Evolutionary conservation across 2,888 invertebrate species (phyloP).

Genomic region (Euphydryas editha): DNA sequence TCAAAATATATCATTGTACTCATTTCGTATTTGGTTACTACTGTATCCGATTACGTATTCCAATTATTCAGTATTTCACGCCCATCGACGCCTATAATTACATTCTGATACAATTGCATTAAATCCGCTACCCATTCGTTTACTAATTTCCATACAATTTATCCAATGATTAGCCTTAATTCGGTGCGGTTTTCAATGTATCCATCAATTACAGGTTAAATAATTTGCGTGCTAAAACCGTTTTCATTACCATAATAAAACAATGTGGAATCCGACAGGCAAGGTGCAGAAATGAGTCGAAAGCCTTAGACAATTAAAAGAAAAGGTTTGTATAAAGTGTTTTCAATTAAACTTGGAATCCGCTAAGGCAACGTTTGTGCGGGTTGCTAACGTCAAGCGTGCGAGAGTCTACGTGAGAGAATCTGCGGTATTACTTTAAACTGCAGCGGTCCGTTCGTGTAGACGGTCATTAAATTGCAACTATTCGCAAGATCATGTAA

Average conservation of each 20-base stretch:
- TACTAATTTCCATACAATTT: conserved; percentile 77
- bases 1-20: conserved; percentile 44
- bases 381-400: conserved; percentile 59
- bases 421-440: conserved; percentile 64
- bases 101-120: conserved; percentile 76
- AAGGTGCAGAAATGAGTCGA: conserved; percentile 42
- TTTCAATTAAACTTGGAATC: conserved; percentile 80
- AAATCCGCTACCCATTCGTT: conserved; percentile 69
- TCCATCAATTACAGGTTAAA: conserved; percentile 51
- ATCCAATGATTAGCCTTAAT: conserved; percentile 76
- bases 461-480: conserved; percentile 70
- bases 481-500: conserved; percentile 62
- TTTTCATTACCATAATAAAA: conserved; percentile 44
- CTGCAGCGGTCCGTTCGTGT: conserved; percentile 51
- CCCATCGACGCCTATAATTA: conserved; percentile 78
- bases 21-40: conserved; percentile 45
- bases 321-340: conserved; percentile 70
- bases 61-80: conserved; percentile 78
- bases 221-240: conserved; percentile 33
- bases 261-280: conserved; percentile 41
- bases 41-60: conserved; percentile 58
- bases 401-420: conserved; percentile 57
- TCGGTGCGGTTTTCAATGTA: conserved; percentile 59
- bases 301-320: conserved; percentile 65
- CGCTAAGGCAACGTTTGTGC: conserved; percentile 59